Evolutionary conservation across 2,797 vertebrate species (phyloP).

Genomic region (Gadopsis bispinosus): DNA sequence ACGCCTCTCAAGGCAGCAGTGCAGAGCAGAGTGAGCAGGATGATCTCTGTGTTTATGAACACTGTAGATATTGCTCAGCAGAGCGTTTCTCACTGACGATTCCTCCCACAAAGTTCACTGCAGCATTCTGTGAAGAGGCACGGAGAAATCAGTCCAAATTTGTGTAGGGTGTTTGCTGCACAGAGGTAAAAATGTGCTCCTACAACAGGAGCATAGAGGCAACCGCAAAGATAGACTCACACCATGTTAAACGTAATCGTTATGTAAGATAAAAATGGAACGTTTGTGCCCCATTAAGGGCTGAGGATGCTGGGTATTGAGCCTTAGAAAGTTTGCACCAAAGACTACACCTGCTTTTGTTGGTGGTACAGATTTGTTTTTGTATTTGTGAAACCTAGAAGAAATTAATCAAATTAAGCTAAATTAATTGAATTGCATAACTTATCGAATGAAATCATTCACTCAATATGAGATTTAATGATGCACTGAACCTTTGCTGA

Average conservation of each 20-base stretch:
- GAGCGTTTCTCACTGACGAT: slow-evolving; percentile 56
- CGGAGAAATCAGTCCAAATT: slow-evolving; percentile 50
- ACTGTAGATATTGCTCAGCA: slow-evolving; percentile 56
- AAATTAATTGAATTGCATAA: slow-evolving; percentile 1
- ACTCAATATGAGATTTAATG: slow-evolving; percentile 18
- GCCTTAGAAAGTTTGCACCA: slow-evolving; percentile 14
- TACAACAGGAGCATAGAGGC: slow-evolving; percentile 20
- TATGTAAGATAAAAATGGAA: slow-evolving; percentile 5
- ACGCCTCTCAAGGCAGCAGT: slow-evolving; percentile 42
- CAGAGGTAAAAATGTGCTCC: slow-evolving; percentile 23
- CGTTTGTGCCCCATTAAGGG: background rate
- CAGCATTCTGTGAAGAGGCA: slow-evolving; percentile 51
- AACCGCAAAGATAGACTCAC: slow-evolving; percentile 15
- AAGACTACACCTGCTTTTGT: background rate
- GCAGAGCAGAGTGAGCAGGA: slow-evolving; percentile 35
- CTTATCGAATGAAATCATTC: slow-evolving; percentile 18
- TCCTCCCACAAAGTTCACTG: slow-evolving; percentile 69
- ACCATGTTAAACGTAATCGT: slow-evolving; percentile 18
- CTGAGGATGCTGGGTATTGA: background rate
- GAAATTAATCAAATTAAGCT: background rate
- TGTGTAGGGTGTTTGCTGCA: slow-evolving; percentile 36
- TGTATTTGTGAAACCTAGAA: background rate
- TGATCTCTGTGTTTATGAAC: slow-evolving; percentile 54
- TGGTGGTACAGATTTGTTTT: background rate
- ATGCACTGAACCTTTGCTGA: slow-evolving; percentile 12